phyloP scores from a whole-genome alignment of 1,140 invertebrate species.

The Coenobita brevimanus region DNA sequence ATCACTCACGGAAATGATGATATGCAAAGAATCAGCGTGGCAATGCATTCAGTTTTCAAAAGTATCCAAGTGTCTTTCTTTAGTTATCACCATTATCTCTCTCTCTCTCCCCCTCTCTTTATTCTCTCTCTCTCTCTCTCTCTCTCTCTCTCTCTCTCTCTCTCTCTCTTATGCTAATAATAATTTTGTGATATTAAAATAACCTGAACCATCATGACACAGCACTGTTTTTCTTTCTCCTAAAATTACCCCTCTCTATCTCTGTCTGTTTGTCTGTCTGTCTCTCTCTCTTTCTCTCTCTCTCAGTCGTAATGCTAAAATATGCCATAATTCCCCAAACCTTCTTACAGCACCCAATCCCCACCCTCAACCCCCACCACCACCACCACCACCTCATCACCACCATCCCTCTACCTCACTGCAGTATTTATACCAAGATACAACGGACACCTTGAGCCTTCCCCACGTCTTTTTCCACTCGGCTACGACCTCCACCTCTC shows the following conservation, averaged over 20 bases:
- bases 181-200: too few relatives aligned
- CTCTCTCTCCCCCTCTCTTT: too few relatives aligned
- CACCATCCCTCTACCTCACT: not conserved
- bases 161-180: not conserved
- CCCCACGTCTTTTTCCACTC: too few relatives aligned
- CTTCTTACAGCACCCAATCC: not conserved
- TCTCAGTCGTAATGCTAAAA: too few relatives aligned
- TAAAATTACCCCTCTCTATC: not conserved
- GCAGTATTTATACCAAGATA: too few relatives aligned
- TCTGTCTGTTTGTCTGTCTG: not conserved
- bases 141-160: not conserved
- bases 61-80: too few relatives aligned
- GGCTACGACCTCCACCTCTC: too few relatives aligned
- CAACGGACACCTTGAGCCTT: too few relatives aligned
- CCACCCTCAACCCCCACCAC: constrained; percentile 2
- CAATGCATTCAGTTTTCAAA: too few relatives aligned
- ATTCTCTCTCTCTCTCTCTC: not conserved
- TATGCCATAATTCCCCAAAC: not conserved
- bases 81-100: not conserved
- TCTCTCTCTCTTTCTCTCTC: constrained; percentile 2
- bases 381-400: not conserved
- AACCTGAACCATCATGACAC: too few relatives aligned
- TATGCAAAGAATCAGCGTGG: too few relatives aligned
- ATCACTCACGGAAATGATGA: too few relatives aligned
- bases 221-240: not conserved